Evolutionary conservation across 1,140 invertebrate genomes (phyloP).

Genomic region (Atta colombica): DNA sequence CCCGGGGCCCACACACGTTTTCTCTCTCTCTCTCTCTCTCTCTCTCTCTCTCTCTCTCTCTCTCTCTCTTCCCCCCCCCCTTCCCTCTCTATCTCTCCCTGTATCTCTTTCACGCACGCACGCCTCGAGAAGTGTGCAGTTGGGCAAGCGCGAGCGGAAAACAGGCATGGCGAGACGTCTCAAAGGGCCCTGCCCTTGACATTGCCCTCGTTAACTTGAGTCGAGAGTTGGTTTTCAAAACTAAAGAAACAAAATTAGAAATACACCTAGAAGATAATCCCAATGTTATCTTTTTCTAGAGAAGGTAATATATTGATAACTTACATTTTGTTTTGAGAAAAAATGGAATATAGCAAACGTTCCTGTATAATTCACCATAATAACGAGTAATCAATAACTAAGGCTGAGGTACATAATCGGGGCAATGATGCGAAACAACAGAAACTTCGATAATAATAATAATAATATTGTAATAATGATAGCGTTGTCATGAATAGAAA

Average conservation of each 20-base stretch:
- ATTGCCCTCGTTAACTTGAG: slow-evolving; percentile 1
- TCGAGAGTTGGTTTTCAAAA: background rate
- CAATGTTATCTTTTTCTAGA: background rate
- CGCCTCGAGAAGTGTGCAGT: slow-evolving; percentile 34
- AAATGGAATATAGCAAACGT: background rate
- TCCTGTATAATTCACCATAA: slow-evolving; percentile 40
- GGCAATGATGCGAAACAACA: slow-evolving; percentile 7
- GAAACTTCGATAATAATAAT: slow-evolving; percentile 41
- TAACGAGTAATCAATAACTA: slow-evolving; percentile 57
- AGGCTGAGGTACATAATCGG: slow-evolving; percentile 40
- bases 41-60: background rate
- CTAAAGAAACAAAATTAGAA: background rate
- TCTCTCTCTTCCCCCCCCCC: background rate
- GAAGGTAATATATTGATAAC: background rate
- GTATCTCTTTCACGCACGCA: slow-evolving; percentile 38
- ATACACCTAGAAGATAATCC: background rate
- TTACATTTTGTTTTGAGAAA: slow-evolving; percentile 1
- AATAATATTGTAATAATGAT: slow-evolving; percentile 48
- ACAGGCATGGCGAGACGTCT: slow-evolving; percentile 28
- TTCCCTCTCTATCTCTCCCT: background rate
- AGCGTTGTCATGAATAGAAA: background rate
- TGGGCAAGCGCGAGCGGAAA: slow-evolving; percentile 58
- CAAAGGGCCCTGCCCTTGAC: slow-evolving; percentile 50
- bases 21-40: background rate
- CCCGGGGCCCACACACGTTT: slow-evolving; percentile 65